phyloP scores from a whole-genome alignment of 2,797 vertebrate genomes.

The Paedocypris micromegethes region DNA sequence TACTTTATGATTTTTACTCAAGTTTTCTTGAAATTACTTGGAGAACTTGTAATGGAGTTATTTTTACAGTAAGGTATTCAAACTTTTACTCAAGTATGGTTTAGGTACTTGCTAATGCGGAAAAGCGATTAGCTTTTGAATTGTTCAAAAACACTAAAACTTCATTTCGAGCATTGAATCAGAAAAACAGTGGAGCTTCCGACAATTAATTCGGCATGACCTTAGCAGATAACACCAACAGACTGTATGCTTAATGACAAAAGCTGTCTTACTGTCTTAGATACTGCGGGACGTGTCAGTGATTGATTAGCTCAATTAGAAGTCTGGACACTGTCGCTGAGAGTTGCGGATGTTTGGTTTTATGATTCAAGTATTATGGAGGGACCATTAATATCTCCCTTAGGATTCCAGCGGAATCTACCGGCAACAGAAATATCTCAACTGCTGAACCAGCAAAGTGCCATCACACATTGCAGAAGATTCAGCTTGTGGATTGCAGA shows the following conservation, averaged over 20 bases:
- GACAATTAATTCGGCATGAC: constrained; percentile 21
- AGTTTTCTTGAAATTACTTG: too few species aligned
- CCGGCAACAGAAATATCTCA: not conserved
- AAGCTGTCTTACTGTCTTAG: constrained; percentile 26
- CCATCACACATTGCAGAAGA: too few species aligned
- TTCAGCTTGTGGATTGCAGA: too few species aligned
- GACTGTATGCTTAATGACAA: constrained; percentile 32
- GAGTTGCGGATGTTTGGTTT: constrained; percentile 19
- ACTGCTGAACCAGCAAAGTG: not conserved
- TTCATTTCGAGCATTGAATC: not conserved
- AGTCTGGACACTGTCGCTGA: not conserved
- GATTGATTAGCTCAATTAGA: constrained; percentile 33
- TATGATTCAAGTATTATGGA: constrained; percentile 20
- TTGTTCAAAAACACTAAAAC: not conserved
- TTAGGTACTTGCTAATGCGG: too few species aligned
- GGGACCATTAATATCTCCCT: constrained; percentile 10
- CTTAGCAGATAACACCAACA: constrained; percentile 34
- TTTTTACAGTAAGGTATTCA: too few species aligned
- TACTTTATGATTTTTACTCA: too few species aligned
- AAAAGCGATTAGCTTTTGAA: too few species aligned
- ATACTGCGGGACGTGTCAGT: constrained; percentile 26
- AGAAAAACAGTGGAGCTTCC: constrained; percentile 7
- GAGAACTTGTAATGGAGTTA: too few species aligned
- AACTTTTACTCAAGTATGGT: too few species aligned
- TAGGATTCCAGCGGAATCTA: constrained; percentile 2